Evolutionary conservation across 37 sponge, comb jelly and placozoan genomes (phyloP).

Genomic region (Ianthella basta): DNA sequence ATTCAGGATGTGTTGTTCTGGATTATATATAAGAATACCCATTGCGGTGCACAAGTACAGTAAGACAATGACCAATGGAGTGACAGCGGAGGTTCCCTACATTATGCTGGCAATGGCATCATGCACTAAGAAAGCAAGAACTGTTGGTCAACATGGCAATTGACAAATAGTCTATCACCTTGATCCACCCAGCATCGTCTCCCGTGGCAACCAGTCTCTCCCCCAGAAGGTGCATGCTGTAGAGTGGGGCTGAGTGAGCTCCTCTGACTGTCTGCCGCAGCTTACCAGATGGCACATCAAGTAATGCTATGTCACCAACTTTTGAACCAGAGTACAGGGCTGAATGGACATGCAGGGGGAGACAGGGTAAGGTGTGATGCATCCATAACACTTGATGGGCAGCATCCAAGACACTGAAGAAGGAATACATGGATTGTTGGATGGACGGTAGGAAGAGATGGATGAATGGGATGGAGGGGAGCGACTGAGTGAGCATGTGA

Average conservation of each 20-base stretch:
- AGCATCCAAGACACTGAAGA: too few relatives aligned
- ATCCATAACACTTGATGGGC: too few relatives aligned
- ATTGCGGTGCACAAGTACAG: too few relatives aligned
- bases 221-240: slow-evolving; percentile 54
- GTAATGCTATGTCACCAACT: slow-evolving; percentile 26
- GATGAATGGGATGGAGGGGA: neutral
- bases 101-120: too few relatives aligned
- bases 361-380: too few relatives aligned
- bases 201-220: slow-evolving; percentile 74
- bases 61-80: too few relatives aligned
- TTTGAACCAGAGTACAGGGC: slow-evolving; percentile 41
- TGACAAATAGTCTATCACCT: slow-evolving; percentile 44
- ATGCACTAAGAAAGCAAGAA: too few relatives aligned
- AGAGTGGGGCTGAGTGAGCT: slow-evolving; percentile 69
- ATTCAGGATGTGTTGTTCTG: too few relatives aligned
- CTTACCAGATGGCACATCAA: slow-evolving; percentile 55
- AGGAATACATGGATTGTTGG: neutral
- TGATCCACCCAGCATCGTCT: slow-evolving; percentile 84
- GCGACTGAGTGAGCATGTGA: slow-evolving; percentile 5
- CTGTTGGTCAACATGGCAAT: neutral
- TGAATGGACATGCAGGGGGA: too few relatives aligned
- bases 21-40: too few relatives aligned
- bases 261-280: slow-evolving; percentile 31
- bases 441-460: neutral
- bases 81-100: too few relatives aligned